Evolutionary conservation across 2,888 invertebrate species (phyloP), one percentile per base, ranked within the genome.

Genomic region (Agrochola litura): DNA sequence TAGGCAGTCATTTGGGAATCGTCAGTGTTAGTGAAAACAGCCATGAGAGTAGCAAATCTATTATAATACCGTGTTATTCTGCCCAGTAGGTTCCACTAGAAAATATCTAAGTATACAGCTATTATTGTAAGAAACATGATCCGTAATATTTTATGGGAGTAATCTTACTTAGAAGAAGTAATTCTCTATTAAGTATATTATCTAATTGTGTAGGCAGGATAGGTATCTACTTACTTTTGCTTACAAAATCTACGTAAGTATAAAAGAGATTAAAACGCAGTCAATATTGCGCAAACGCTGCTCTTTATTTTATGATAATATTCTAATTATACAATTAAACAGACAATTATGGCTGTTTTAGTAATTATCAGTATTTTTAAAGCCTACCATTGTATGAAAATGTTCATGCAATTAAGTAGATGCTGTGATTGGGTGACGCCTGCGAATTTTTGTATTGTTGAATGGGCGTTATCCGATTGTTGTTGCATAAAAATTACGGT

Each of bases 361-460:
- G 16, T 71, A n/a, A 65, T 79, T 25, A 54, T 46, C 43, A 66
- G 65, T 25, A 16, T 60, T 60, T 60, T 66, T 37, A 73, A 60
- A 58, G 43, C 16, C n/a, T 60, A 37, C 43, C 58, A 78, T 79
- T 79, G 78, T 79, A 46, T 37, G 72, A 46, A 79, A 79, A 66
- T 73, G 54, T 46, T 19, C 65, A 56, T 41, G 58, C 19, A 58
- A 65, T 60, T 37, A 54, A 6, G 16, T 6, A 41, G 14, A 43
- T 78, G 71, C 12, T 58, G 10, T 64, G 30, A 73, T 46, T 66
- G 54, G 16, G 6, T 64, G 64, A 52, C 4, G 79, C 43, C 72
- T 66, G 65, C 8, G 65, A 72, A 25, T 66, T 66, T 64, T 79
- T 72, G 25, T 19, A 41, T 71, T 65, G 43, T 52, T 60, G 79